Base-by-base conservation (phyloP, 1,140 invertebrate genomes). In the Bilobella aurantiaca region DNA sequence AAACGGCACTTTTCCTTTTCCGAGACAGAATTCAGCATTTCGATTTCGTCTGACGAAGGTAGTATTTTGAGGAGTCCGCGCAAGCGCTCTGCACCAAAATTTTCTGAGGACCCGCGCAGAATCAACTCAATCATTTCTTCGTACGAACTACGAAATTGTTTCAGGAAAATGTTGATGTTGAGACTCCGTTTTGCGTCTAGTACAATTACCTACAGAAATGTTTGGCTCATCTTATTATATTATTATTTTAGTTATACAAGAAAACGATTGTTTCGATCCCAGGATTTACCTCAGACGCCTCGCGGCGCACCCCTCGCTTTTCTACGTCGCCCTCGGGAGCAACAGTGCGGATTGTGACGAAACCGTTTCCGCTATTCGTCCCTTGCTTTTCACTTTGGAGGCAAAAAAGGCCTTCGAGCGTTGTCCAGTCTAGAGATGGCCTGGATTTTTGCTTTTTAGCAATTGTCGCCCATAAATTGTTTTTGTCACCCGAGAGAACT, bases 151-250 rank as follows among this genome's bases (percentile, higher is more conserved):
- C n/a, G 77, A 73, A 97, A 97, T 78, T 98, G 94, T 78, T 96
- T 97, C n/a, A 98, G 81, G 78, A 98, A 98, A 69, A 98, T 98
- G 77, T 97, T 98, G 0, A 98, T 90, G 75, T 96, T 98, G 34
- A 98, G 79, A 76, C 93, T 97, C 69, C 93, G 79, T 78, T 97
- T 98, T n/a, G 91, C 90, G 77, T 95, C 92, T 42, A 96, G 77
- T 42, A 96, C 79, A 18, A 85, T 88, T 68, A 96, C 91, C 84
- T 90, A n/a, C n/a, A n/a, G n/a, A n/a, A n/a, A n/a, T n/a, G n/a
- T n/a, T n/a, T n/a, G n/a, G n/a, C n/a, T n/a, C n/a, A n/a, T n/a
- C n/a, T n/a, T n/a, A n/a, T n/a, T n/a, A n/a, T n/a, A n/a, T n/a
- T n/a, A n/a, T n/a, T n/a, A n/a, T n/a, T n/a, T n/a, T n/a, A n/a